phyloP scores from a whole-genome alignment of 2,888 invertebrate species.

The Melieria picta region DNA sequence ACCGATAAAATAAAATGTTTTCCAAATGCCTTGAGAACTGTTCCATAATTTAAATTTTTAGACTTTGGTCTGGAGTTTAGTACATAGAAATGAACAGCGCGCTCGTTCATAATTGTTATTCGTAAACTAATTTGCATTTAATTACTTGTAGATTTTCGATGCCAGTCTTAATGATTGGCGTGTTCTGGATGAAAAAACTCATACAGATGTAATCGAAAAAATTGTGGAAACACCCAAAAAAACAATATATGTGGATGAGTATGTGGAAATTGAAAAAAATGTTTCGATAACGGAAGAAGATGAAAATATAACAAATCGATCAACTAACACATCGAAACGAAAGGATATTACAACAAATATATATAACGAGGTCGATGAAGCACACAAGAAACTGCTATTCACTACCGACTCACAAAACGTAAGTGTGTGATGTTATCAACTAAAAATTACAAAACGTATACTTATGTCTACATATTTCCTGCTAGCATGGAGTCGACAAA shows the following conservation, averaged over 20 bases:
- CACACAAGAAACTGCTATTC: slow-evolving; percentile 46
- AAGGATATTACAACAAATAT: slow-evolving; percentile 60
- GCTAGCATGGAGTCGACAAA: slow-evolving; percentile 58
- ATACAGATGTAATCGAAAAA: slow-evolving; percentile 66
- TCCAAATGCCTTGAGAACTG: no score
- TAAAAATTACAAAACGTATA: background rate
- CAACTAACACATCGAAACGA: slow-evolving; percentile 58
- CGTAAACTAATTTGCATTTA: no score
- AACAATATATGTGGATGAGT: slow-evolving; percentile 63
- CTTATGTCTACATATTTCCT: background rate
- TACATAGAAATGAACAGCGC: no score
- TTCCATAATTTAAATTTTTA: no score
- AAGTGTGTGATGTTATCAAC: slow-evolving; percentile 37
- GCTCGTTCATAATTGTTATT: no score
- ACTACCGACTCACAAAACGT: slow-evolving; percentile 62
- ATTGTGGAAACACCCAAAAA: slow-evolving; percentile 64
- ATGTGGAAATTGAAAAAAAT: slow-evolving; percentile 66
- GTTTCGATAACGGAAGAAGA: slow-evolving; percentile 60
- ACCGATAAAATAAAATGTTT: no score
- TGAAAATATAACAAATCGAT: slow-evolving; percentile 59
- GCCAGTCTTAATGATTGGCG: slow-evolving; percentile 67
- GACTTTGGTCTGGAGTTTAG: no score
- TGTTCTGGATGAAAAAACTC: slow-evolving; percentile 64
- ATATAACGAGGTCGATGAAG: slow-evolving; percentile 62
- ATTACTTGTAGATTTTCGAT: slow-evolving; percentile 61